phyloP scores from a whole-genome alignment of 2,113 vertebrate genomes.

The Microcebus jonahi region DNA sequence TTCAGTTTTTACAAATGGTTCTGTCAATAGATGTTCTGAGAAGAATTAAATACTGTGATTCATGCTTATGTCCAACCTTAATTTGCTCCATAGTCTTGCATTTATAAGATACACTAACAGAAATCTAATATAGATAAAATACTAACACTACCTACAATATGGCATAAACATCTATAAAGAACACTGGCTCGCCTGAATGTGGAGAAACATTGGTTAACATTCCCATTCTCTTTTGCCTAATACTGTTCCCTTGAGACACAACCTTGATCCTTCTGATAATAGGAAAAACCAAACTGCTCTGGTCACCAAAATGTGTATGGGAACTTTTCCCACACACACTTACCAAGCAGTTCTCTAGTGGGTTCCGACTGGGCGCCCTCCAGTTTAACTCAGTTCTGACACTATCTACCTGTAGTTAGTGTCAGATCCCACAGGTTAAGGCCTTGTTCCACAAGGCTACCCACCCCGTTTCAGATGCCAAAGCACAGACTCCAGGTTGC shows the following conservation, averaged over 20 bases:
- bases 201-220: not conserved
- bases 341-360: not conserved
- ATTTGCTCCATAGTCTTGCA: constrained; percentile 31
- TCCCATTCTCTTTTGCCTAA: not conserved
- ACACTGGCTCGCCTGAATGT: not conserved
- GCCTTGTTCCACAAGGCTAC: not conserved
- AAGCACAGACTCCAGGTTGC: not conserved
- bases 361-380: not conserved
- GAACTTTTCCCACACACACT: not conserved
- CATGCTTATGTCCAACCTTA: constrained; percentile 37
- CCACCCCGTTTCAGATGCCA: not conserved
- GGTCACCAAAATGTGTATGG: not conserved
- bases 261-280: not conserved
- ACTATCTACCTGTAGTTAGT: not conserved
- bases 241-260: not conserved
- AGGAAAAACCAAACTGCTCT: not conserved
- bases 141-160: not conserved
- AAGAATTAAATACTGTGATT: constrained; percentile 44
- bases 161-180: not conserved
- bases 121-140: constrained; percentile 17
- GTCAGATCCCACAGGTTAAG: not conserved
- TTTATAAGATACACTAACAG: constrained; percentile 39
- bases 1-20: constrained; percentile 20
- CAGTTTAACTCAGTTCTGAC: not conserved
- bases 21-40: constrained; percentile 52